A percentile compares a stretch with the other conserved stretches of the same genome.
These are phyloP conservation scores for Melieria omissa DNA, from an alignment of 2,888 invertebrate species.

Conservation along the genomic window DNA sequence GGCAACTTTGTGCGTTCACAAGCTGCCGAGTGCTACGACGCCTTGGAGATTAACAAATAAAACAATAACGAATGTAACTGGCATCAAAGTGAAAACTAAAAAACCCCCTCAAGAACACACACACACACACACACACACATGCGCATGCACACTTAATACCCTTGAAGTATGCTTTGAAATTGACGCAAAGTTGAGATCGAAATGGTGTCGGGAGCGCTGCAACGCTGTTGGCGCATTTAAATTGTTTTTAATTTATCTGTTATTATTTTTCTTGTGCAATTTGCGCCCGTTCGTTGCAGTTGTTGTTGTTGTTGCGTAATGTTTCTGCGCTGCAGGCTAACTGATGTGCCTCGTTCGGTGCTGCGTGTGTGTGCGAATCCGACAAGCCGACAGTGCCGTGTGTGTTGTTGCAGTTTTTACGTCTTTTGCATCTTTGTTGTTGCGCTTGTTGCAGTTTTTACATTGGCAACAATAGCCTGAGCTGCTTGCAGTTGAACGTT, in stretches of 20 bases:
- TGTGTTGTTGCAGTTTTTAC: background rate
- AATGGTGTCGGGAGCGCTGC: conserved; percentile 1
- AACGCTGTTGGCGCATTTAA: conserved; percentile 19
- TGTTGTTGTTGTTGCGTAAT: too few species aligned
- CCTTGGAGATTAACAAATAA: too few species aligned
- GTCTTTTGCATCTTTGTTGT: background rate
- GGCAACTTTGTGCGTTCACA: too few species aligned
- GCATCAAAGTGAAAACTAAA: too few species aligned
- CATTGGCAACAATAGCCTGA: conserved; percentile 38
- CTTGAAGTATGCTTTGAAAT: conserved; percentile 12
- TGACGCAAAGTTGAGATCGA: background rate
- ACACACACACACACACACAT: too few species aligned
- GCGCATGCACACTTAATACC: background rate
- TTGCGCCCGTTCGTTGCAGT: too few species aligned
- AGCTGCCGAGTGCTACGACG: too few species aligned
- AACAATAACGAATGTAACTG: too few species aligned
- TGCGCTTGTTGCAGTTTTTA: conserved; percentile 11
- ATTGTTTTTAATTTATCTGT: conserved; percentile 32
- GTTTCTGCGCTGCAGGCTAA: too few species aligned
- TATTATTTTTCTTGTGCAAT: conserved; percentile 2
- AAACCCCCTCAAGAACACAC: too few species aligned
- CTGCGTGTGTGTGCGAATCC: too few species aligned
- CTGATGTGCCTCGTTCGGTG: too few species aligned
- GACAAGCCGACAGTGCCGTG: background rate
- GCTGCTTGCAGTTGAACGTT: conserved; percentile 29